A percentile compares a stretch with the other conserved stretches of the same genome.
These are phyloP conservation scores for Neogale vison DNA, from an alignment of 2,113 vertebrate genomes.

Conservation along the genomic window DNA sequence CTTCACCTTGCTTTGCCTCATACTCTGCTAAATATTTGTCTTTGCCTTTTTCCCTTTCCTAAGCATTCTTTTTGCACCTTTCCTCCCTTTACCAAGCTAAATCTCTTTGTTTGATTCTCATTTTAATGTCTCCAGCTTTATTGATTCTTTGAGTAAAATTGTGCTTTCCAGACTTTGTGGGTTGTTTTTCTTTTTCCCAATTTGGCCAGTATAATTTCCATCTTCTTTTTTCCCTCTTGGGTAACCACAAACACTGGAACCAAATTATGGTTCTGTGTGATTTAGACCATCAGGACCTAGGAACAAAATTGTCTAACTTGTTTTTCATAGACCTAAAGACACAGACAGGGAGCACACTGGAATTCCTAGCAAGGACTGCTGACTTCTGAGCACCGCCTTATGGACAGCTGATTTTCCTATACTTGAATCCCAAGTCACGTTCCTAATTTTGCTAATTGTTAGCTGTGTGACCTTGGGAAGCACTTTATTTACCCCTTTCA, in stretches of 20 bases:
- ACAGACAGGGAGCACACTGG: neutral
- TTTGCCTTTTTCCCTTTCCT: neutral
- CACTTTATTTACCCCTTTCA: neutral
- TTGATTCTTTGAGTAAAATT: neutral
- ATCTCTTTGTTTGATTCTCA: neutral
- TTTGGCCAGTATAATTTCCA: neutral
- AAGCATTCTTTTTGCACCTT: neutral
- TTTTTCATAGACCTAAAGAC: neutral
- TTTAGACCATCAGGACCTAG: neutral
- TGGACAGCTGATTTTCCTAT: neutral
- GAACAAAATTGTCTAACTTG: neutral
- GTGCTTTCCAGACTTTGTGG: neutral
- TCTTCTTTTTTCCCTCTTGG: slow-evolving; percentile 36
- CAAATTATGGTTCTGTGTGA: neutral
- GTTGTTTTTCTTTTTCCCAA: neutral
- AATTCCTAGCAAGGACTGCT: neutral
- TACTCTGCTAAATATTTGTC: neutral
- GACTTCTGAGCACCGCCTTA: neutral
- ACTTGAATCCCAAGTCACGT: neutral
- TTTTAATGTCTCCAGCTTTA: slow-evolving; percentile 3
- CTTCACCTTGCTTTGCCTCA: neutral
- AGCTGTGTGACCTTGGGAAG: neutral
- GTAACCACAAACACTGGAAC: neutral
- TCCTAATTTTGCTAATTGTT: neutral
- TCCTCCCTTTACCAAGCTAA: neutral